These are phyloP conservation scores for Microcebus lehilahytsara DNA, from an alignment of 2,113 vertebrate species.

Conservation along the genomic window DNA sequence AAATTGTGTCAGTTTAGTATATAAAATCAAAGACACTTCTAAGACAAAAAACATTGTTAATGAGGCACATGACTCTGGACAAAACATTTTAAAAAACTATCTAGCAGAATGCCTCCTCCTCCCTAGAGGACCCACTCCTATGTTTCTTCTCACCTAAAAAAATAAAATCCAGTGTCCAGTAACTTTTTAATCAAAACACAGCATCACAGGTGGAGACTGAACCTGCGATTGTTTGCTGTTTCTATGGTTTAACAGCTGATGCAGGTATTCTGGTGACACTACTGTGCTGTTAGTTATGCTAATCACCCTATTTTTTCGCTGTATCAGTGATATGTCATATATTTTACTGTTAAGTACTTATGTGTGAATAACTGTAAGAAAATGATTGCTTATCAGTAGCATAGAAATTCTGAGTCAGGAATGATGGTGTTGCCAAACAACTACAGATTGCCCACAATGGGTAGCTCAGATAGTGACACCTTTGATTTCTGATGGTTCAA, in stretches of 20 bases:
- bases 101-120: background rate
- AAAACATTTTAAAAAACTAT: background rate
- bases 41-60: background rate
- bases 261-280: background rate
- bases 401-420: background rate
- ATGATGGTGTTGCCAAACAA: background rate
- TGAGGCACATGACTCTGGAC: background rate
- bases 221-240: background rate
- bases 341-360: background rate
- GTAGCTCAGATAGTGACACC: background rate
- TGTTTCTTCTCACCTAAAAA: background rate
- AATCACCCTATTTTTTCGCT: background rate
- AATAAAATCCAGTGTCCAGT: background rate
- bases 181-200: background rate
- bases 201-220: background rate
- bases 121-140: background rate
- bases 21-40: background rate
- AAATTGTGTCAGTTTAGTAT: background rate
- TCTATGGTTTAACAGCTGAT: background rate
- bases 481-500: background rate
- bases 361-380: background rate
- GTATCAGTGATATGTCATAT: background rate
- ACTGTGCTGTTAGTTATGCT: background rate
- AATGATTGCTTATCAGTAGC: background rate
- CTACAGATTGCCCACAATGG: background rate